phyloP scores from a whole-genome alignment of 2,888 invertebrate genomes.

The Julus scandinavius region DNA sequence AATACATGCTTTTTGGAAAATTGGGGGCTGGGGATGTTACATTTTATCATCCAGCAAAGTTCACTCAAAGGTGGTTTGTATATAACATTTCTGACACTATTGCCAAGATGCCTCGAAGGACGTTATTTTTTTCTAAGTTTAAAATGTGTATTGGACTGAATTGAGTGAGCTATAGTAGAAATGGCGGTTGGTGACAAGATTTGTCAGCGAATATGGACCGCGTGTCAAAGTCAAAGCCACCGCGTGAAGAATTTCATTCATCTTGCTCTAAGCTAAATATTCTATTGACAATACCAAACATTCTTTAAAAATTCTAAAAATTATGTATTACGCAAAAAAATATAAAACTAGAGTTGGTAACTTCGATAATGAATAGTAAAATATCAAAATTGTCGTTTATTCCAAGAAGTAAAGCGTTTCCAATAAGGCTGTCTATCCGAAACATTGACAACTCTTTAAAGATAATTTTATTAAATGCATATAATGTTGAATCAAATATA shows the following conservation, averaged over 20 bases:
- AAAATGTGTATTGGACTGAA: not conserved
- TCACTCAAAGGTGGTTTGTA: slow-evolving; percentile 12
- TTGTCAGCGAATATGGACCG: not conserved
- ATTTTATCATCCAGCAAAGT: not conserved
- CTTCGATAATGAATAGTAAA: no score
- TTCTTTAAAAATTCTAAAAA: no score
- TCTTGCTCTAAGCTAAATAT: not conserved
- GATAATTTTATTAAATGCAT: no score
- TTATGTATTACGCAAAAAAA: no score
- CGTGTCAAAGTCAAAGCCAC: not conserved
- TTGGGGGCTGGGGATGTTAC: not conserved
- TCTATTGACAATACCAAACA: not conserved
- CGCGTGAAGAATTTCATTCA: not conserved
- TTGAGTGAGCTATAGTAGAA: not conserved
- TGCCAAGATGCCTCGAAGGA: not conserved
- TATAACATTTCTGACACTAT: not conserved
- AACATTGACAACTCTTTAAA: no score
- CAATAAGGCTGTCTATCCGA: no score
- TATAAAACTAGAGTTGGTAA: no score
- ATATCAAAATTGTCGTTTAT: no score
- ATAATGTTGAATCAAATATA: no score
- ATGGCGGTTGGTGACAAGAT: not conserved
- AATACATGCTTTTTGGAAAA: slow-evolving; percentile 2
- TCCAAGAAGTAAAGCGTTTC: no score
- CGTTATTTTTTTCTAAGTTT: not conserved